Percentiles rank a stretch among this genome's conserved stretches.
Conservation (phyloP, 2,113 vertebrate genomes). For the Bolborhynchus lineola region DNA sequence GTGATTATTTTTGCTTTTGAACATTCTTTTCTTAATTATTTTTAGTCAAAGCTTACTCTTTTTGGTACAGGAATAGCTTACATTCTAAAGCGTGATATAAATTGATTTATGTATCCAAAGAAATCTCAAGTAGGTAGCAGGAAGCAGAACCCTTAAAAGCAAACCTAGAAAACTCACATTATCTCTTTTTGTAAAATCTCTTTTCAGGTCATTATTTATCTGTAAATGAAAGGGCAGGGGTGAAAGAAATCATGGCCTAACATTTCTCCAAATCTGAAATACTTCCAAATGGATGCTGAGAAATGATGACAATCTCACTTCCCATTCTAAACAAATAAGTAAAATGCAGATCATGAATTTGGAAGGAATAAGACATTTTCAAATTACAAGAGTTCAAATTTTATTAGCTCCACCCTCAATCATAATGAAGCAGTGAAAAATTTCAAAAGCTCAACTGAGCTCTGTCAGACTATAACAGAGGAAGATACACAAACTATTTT, state of each 20-base stretch:
- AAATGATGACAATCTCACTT: not conserved
- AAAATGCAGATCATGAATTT: not conserved
- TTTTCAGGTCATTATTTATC: not conserved
- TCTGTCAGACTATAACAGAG: not conserved
- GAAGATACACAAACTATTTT: not conserved
- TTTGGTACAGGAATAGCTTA: not conserved
- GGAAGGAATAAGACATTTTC: not conserved
- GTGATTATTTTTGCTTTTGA: not conserved
- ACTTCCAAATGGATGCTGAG: not conserved
- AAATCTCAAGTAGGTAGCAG: not conserved
- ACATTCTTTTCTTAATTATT: not conserved
- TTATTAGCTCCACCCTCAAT: not conserved
- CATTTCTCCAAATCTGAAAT: not conserved
- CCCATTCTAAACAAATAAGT: not conserved
- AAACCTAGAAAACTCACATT: not conserved
- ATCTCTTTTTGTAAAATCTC: rapidly evolving
- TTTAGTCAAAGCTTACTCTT: not conserved
- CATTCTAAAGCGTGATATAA: not conserved
- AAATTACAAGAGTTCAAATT: not conserved
- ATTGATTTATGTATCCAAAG: not conserved
- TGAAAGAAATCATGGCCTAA: rapidly evolving
- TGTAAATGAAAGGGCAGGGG: not conserved
- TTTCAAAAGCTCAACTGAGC: not conserved
- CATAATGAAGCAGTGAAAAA: not conserved
- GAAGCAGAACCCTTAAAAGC: not conserved